Base-by-base conservation (phyloP, 2,113 vertebrate species). In the Pyrgilauda ruficollis region DNA sequence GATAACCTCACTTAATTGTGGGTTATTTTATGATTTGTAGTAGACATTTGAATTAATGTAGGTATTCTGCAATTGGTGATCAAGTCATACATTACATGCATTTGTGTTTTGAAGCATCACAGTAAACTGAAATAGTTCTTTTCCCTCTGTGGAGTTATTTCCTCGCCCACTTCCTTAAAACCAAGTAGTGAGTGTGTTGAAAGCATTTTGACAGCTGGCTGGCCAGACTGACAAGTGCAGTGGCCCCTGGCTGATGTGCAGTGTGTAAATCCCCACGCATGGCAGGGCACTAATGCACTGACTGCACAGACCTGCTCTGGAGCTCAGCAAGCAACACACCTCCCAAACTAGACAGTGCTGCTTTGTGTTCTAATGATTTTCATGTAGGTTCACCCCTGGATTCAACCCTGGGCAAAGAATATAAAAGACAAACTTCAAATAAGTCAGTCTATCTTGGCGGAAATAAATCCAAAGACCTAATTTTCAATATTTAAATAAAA, bases 251-350 rank as follows among this genome's bases (percentile, higher is more conserved):
- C 20, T 58, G 72, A n/a, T 14, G 21, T 17, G 31, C 33, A 35
- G 20, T 0, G 4, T 35, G 53, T 43, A 63, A 87, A 59, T 20
- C 35, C 52, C 52, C 22, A 4, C 0, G 2, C 33, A 14, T 1
- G 1, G 2, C 0, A 1, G 35, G 41, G 20, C 10, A 52, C 50
- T 2, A 47, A 88, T 2, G 52, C 58, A 14, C 37, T 20, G 50
- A 49, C 8, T 28, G 19, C 24, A 41, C 50, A 76, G 53, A 84
- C 9, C 26, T 3, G 2, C n/a, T 26, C 28, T 2, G 1, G 24
- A 11, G 79, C 69, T 33, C 44, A 89, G 76, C 27, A 47, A 70
- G 27, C 18, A 47, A 15, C 18, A 39, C 24, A 33, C 28, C 30
- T 66, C 61, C 27, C 35, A 44, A 24, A 3, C 33, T 0, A 52